A percentile compares a stretch with the other conserved stretches of the same genome.
These are phyloP conservation scores for Scotopteryx bipunctaria DNA, from an alignment of 2,888 invertebrate genomes.

Conservation along the genomic window DNA sequence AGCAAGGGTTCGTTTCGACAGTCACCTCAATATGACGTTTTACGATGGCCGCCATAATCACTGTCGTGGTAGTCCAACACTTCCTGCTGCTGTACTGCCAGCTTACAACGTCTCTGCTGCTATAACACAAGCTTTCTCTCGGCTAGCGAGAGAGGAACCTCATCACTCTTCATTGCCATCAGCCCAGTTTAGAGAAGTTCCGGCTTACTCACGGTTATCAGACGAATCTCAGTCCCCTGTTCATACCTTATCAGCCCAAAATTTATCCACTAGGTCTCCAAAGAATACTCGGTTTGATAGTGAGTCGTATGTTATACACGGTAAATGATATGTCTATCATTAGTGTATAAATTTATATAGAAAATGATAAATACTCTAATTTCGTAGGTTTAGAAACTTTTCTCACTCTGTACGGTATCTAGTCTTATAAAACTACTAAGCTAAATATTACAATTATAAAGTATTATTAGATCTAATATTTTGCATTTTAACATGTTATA, in stretches of 20 bases:
- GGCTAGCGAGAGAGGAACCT: constrained; percentile 1
- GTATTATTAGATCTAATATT: constrained; percentile 2
- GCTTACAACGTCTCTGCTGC: constrained; percentile 21
- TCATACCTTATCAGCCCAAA: not conserved
- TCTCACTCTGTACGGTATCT: not conserved
- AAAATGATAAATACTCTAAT: too few species aligned
- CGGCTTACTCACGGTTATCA: not conserved
- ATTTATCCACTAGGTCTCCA: not conserved
- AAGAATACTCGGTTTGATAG: not conserved
- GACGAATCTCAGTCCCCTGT: not conserved
- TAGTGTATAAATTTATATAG: too few species aligned
- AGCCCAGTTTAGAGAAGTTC: too few species aligned
- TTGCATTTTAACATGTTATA: too few species aligned
- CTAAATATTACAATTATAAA: not conserved
- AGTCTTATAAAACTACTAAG: not conserved
- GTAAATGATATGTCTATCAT: not conserved
- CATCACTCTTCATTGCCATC: too few species aligned
- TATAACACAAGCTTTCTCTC: constrained; percentile 13
- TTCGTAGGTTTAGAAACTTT: not conserved
- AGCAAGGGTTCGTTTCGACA: constrained; percentile 39
- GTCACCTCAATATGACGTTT: constrained; percentile 31
- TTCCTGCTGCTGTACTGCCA: constrained; percentile 12
- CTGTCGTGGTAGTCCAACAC: constrained; percentile 2
- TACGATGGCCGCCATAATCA: constrained; percentile 40
- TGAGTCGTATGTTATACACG: not conserved